phyloP scores from a whole-genome alignment of 2,888 invertebrate species.

The Pseudococcus longispinus region DNA sequence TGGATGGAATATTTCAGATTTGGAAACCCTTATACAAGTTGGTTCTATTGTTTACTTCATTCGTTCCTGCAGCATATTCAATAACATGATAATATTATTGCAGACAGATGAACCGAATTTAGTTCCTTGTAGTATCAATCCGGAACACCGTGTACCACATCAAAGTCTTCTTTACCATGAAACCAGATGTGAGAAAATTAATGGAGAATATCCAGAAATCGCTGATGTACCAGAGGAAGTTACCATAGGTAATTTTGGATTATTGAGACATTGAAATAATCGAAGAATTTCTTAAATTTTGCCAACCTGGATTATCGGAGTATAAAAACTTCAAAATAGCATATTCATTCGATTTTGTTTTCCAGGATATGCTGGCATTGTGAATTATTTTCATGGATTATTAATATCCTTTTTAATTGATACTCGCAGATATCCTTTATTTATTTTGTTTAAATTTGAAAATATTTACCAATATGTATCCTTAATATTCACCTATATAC shows the following conservation, averaged over 20 bases:
- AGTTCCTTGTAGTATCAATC: conserved; percentile 62
- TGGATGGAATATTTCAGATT: conserved; percentile 35
- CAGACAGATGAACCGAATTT: neutral
- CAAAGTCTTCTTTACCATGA: conserved; percentile 64
- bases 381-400: conserved; percentile 40
- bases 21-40: neutral
- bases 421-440: conserved; percentile 38
- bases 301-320: neutral
- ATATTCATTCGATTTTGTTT: conserved; percentile 46
- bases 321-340: neutral
- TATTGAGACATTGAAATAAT: neutral
- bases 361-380: conserved; percentile 49
- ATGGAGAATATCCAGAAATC: conserved; percentile 63
- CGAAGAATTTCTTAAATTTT: neutral
- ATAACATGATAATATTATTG: neutral
- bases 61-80: neutral
- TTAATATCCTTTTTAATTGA: conserved; percentile 24
- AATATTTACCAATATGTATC: neutral
- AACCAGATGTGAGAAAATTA: conserved; percentile 64
- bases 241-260: neutral
- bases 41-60: neutral
- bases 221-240: neutral
- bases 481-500: neutral
- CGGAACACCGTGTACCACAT: conserved; percentile 64
- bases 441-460: neutral